Conservation (phyloP, 2,888 invertebrate genomes). For the Ophonus ardosiacus region DNA sequence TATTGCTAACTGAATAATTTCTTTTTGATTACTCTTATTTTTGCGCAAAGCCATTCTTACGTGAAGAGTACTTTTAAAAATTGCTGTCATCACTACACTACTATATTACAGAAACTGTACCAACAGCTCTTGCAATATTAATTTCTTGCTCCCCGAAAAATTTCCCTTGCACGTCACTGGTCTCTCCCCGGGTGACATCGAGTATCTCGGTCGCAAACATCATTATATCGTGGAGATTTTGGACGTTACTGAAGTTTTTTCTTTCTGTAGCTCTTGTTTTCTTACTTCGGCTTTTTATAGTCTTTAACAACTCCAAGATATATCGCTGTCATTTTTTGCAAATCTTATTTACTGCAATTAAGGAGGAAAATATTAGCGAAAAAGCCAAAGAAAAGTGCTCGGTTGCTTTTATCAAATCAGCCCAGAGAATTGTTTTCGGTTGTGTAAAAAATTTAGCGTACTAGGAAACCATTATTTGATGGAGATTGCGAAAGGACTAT, state of each 20-base stretch:
- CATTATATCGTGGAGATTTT: constrained; percentile 69
- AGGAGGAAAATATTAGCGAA: constrained; percentile 55
- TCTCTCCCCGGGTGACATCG: constrained; percentile 61
- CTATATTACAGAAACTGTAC: no score
- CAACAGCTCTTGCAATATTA: no score
- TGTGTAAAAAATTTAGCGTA: not conserved
- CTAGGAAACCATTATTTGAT: not conserved
- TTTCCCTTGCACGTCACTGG: constrained; percentile 3
- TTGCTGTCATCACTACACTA: no score
- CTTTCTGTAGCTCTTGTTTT: constrained; percentile 10
- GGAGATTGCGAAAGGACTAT: not conserved
- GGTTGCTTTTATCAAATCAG: constrained; percentile 1
- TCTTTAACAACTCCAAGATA: constrained; percentile 58
- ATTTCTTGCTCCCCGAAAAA: not conserved
- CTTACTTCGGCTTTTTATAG: constrained; percentile 38
- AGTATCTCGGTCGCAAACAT: constrained; percentile 71
- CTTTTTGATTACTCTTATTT: no score
- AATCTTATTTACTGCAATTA: constrained; percentile 63
- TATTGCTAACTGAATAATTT: no score
- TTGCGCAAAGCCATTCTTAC: no score
- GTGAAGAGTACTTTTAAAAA: no score
- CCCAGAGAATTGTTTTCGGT: not conserved
- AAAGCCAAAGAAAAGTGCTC: constrained; percentile 19
- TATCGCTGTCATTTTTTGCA: constrained; percentile 58
- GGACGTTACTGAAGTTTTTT: constrained; percentile 54